phyloP scores from a whole-genome alignment of 2,113 vertebrate species.

The Nymphicus hollandicus region DNA sequence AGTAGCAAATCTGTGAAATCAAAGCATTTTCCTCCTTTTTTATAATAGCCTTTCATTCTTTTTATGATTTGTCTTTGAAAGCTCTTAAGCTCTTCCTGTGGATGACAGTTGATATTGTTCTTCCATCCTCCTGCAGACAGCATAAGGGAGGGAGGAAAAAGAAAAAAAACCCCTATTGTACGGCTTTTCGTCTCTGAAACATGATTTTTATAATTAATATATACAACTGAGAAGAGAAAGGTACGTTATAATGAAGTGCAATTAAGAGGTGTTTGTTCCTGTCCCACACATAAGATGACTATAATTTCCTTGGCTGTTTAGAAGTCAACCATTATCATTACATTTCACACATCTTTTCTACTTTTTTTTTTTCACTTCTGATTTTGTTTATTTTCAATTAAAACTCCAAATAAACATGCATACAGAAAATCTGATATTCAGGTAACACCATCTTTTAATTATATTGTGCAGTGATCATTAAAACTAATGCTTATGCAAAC shows the following conservation, averaged over 20 bases:
- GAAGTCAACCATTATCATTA: conserved; percentile 83
- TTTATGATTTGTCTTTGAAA: conserved; percentile 86
- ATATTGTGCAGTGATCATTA: conserved; percentile 52
- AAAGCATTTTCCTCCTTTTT: conserved; percentile 75
- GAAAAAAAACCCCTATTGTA: conserved; percentile 73
- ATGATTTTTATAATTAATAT: conserved; percentile 88
- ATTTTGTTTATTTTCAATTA: conserved; percentile 82
- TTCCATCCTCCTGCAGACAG: conserved; percentile 79
- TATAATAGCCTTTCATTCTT: conserved; percentile 85
- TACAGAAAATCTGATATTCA: conserved; percentile 66
- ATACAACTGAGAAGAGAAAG: conserved; percentile 82
- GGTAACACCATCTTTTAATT: conserved; percentile 74
- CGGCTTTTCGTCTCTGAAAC: conserved; percentile 74
- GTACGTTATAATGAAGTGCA: conserved; percentile 86
- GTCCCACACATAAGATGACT: conserved; percentile 79
- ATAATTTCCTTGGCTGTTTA: conserved; percentile 82
- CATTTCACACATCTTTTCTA: conserved; percentile 73
- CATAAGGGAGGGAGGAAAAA: conserved; percentile 67
- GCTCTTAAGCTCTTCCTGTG: conserved; percentile 78
- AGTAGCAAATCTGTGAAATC: conserved; percentile 77
- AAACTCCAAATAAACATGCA: conserved; percentile 73
- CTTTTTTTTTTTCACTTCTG: conserved; percentile 46
- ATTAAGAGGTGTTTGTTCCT: conserved; percentile 87
- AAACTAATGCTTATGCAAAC: conserved; percentile 52
- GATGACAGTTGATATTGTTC: conserved; percentile 86